Evolutionary conservation across 2,797 vertebrate genomes (phyloP), one percentile per base, ranked within the genome.

Genomic region (Graptemys geographica): DNA sequence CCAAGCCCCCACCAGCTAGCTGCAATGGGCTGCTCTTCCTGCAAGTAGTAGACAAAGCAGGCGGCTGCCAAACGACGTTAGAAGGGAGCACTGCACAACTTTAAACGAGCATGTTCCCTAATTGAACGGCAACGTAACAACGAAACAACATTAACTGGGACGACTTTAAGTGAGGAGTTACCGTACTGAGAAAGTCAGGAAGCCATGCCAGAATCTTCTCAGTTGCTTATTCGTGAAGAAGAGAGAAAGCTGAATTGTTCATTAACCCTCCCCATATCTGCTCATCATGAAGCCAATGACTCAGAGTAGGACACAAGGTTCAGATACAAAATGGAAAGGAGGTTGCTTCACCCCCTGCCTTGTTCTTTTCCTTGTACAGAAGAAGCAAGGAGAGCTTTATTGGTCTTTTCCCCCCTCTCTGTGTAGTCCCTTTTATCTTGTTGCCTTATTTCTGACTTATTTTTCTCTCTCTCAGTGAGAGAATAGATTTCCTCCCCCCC

Each of bases 261-360:
- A 51, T 27, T 57, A 12, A 0, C 0, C 27, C 51, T n/a, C 3
- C 25, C 9, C 79, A 41, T 53, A 10, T 10, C 55, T 55, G 41
- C 11, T 25, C 2, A 62, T 93, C 82, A 59, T 79, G 33, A 88
- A 49, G 51, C 11, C 27, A 74, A 2, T 6, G 55, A 7, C 7
- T 41, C 31, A 9, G 5, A 87, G n/a, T 5, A 84, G 19, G 76
- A 47, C 41, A 31, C 4, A 23, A 82, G 23, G 55, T 37, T 69
- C 18, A 37, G 62, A 69, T 69, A 37, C 33, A 88, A 21, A 10
- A 23, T 0, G 65, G 23, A 51, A 16, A 52, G 28, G 33, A 87
- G 2, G 31, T 8, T 12, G 2, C 3, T 89, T 84, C 37, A 2
- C 55, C 49, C 52, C n/a, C 69, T 74, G 85, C 56, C 19, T 47